Evolutionary conservation across 2,113 vertebrate species (phyloP).

Genomic region (Syngnathus scovelli): DNA sequence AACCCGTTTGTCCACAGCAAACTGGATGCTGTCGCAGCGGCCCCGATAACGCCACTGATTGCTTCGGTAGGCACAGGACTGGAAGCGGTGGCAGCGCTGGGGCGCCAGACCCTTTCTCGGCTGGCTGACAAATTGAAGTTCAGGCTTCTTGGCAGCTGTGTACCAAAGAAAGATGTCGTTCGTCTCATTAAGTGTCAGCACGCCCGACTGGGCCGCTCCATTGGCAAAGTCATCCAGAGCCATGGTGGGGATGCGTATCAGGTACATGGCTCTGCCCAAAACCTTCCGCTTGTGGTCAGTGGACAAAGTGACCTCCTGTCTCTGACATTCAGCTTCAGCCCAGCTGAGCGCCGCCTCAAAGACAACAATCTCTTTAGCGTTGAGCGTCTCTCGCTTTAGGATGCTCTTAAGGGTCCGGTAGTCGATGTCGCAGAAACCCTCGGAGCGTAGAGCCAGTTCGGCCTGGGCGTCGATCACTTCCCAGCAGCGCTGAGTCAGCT

Average conservation of each 20-base stretch:
- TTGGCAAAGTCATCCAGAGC: conserved; percentile 94
- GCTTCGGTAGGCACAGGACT: conserved; percentile 95
- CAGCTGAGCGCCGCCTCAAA: conserved; percentile 92
- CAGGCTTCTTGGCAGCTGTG: conserved; percentile 90
- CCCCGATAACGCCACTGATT: conserved; percentile 97
- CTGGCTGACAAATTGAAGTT: conserved; percentile 86
- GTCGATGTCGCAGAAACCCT: conserved; percentile 97
- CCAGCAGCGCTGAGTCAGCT: conserved; percentile 97
- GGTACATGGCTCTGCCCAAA: conserved; percentile 86
- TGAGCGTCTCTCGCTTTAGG: conserved; percentile 91
- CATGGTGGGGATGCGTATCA: conserved; percentile 94
- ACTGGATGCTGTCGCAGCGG: conserved; percentile 97
- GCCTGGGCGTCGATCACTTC: conserved; percentile 97
- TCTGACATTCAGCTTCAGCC: conserved; percentile 93
- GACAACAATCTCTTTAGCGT: conserved; percentile 95
- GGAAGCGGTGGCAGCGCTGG: conserved; percentile 94
- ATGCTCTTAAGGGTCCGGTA: conserved; percentile 94
- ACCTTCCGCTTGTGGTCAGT: conserved; percentile 95
- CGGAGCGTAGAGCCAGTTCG: conserved; percentile 89
- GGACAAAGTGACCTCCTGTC: conserved; percentile 79
- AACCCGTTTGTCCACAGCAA: conserved; percentile 91
- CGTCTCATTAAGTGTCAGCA: conserved; percentile 91
- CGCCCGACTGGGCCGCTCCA: conserved; percentile 90
- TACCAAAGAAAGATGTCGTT: conserved; percentile 99
- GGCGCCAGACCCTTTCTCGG: conserved; percentile 85